phyloP scores from a whole-genome alignment of 2,888 invertebrate species.

The Pristionchus entomophagus region DNA sequence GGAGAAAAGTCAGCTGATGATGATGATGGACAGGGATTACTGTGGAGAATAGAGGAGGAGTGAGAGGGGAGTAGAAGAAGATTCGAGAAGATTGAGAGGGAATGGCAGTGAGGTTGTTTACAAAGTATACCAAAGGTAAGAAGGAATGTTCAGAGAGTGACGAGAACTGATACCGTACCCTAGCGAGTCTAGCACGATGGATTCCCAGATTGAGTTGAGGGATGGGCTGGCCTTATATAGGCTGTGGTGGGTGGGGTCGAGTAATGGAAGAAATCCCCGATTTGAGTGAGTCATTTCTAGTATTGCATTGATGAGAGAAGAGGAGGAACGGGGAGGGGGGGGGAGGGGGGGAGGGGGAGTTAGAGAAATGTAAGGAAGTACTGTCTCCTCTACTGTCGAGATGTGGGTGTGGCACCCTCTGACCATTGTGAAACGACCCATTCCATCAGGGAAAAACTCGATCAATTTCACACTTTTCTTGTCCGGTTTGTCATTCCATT shows the following conservation, averaged over 20 bases:
- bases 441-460: not conserved
- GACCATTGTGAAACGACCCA: conserved; percentile 32
- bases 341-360: too few species aligned
- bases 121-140: not conserved
- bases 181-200: not conserved
- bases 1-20: conserved; percentile 37
- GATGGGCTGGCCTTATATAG: conserved; percentile 37
- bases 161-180: not conserved
- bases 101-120: not conserved
- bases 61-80: not conserved
- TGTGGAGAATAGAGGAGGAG: not conserved
- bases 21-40: conserved; percentile 30
- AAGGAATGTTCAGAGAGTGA: not conserved
- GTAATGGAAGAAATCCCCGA: conserved; percentile 42
- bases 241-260: conserved; percentile 27
- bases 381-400: too few species aligned
- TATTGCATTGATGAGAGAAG: conserved; percentile 8
- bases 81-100: conserved; percentile 23
- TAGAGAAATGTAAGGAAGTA: conserved; percentile 32
- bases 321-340: not conserved
- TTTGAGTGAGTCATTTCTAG: conserved; percentile 42
- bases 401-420: conserved; percentile 39
- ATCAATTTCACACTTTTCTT: conserved; percentile 8
- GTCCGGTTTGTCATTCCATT: conserved; percentile 10
- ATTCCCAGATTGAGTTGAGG: not conserved